A percentile compares a stretch with the other conserved stretches of the same genome.
Evolutionary conservation across 2,797 vertebrate species (phyloP).

Genomic region (Aphelocoma californica): DNA sequence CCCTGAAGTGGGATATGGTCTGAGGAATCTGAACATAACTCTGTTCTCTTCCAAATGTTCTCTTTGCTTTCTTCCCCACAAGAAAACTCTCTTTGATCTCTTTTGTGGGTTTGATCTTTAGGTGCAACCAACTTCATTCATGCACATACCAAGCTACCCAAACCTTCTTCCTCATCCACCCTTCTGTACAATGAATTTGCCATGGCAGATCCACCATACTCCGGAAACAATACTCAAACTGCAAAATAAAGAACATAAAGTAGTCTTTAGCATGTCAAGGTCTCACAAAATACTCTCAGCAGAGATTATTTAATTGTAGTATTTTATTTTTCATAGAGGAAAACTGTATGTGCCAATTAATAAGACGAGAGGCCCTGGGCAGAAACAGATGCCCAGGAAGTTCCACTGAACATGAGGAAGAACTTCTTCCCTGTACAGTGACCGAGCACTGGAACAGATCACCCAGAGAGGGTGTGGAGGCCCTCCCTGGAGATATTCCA

Average conservation of each 20-base stretch:
- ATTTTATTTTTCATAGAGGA: background rate
- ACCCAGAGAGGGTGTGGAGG: background rate
- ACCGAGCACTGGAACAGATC: background rate
- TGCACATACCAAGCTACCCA: accelerated
- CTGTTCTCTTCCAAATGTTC: background rate
- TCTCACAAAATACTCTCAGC: background rate
- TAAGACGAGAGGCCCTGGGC: accelerated
- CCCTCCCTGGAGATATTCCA: background rate
- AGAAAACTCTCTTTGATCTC: background rate
- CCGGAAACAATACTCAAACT: background rate
- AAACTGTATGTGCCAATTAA: background rate
- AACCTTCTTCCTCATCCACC: background rate
- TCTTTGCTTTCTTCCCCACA: background rate
- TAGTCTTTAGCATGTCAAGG: background rate
- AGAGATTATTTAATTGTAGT: background rate
- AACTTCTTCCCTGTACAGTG: background rate
- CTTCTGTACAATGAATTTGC: background rate
- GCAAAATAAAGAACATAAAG: background rate
- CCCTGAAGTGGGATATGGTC: background rate
- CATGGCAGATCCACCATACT: background rate
- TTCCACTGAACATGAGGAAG: background rate
- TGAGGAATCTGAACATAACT: background rate
- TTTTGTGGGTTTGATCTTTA: background rate
- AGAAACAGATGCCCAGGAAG: background rate
- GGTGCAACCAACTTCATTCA: background rate